phyloP scores from a whole-genome alignment of 2,797 vertebrate species.

The Neomorphus geoffroyi region DNA sequence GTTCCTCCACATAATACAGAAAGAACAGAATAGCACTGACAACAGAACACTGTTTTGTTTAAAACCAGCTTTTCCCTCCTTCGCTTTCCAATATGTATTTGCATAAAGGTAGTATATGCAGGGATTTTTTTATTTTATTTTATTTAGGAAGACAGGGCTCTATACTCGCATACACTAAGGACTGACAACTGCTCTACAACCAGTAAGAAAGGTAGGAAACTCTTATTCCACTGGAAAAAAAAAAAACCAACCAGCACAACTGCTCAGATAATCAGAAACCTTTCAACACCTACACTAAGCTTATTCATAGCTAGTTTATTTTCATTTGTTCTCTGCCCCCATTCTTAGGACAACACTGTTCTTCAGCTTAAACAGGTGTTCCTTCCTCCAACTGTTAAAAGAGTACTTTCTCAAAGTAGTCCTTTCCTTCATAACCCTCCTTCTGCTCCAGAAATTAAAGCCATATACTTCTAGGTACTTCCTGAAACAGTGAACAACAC shows the following conservation, averaged over 20 bases:
- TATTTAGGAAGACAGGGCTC: not conserved
- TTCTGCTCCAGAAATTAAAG: not conserved
- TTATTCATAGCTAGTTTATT: not conserved
- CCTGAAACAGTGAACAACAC: not conserved
- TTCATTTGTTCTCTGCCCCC: not conserved
- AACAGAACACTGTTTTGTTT: not conserved
- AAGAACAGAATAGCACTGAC: not conserved
- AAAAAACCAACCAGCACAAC: not conserved
- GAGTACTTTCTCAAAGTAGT: not conserved
- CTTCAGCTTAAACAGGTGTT: not conserved
- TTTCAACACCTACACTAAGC: not conserved
- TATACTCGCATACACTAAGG: not conserved
- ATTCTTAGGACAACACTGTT: not conserved
- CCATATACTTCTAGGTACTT: not conserved
- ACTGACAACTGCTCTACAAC: not conserved
- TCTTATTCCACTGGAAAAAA: not conserved
- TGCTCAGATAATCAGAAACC: not conserved
- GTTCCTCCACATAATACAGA: not conserved
- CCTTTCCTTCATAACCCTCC: not conserved
- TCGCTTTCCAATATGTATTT: not conserved
- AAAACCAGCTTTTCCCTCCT: not conserved
- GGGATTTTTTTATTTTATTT: not conserved
- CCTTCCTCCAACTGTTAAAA: not conserved
- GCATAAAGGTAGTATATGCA: not conserved
- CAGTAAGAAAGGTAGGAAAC: not conserved